Evolutionary conservation across 2,888 invertebrate genomes (phyloP), one percentile per base, ranked within the genome.

Genomic region (Agonopterix heracliana): DNA sequence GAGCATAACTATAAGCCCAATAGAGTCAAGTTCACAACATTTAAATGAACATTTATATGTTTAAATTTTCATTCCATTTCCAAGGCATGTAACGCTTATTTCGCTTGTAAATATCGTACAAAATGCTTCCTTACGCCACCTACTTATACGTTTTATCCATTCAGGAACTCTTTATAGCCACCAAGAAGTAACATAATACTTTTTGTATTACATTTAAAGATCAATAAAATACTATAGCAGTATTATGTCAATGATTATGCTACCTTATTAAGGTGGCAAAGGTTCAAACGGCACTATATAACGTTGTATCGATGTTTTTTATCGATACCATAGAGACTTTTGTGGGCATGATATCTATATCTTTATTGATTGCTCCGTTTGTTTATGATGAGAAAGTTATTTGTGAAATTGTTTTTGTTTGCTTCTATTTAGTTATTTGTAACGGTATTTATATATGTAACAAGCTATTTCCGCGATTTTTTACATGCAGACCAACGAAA

Each of bases 181-280:
- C 14, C 36, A 45, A 9, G 36, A 17, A 12, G 12, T 44, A 11
- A 9, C 44, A 12, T 44, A 9, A 41, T n/a, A 44, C 44, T 44
- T 49, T 46, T 49, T 49, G 34, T 9, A 41, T 34, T 34, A 34
- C 45, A 45, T 35, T 45, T 44, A 48, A 38, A 45, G 42, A 26
- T 36, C 42, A 17, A 46, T 49, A 46, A 49, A 49, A 49, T 49
- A 41, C 49, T 49, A 49, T 41, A 17, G 45, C 8, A 26, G 17
- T 45, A 50, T 46, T 46, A 46, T 46, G 9, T 41, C 43, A 45
- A 44, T 17, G 43, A 53, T 46, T 50, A 53, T 46, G 41, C 34
- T 26, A 35, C 35, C 50, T 48, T 44, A 38, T 12, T 52, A 53
- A 44, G 46, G 49, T 26, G 26, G 26, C 26, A 26, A 26, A 26